phyloP scores from a whole-genome alignment of 2,888 invertebrate genomes.

The Sussaba pulchella region DNA sequence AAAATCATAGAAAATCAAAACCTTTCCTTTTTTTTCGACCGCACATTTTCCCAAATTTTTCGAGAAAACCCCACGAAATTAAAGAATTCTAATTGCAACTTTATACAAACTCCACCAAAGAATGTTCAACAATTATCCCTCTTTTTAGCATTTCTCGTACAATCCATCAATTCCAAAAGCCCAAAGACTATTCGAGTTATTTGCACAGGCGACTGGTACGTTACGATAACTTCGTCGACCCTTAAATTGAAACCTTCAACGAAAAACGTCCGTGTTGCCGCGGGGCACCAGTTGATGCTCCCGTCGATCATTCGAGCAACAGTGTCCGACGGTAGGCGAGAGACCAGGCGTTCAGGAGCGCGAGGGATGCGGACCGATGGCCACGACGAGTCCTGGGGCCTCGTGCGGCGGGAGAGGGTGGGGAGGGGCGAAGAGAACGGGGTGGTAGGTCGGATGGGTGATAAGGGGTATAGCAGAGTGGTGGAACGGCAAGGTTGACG shows the following conservation, averaged over 20 bases:
- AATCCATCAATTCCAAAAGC: too few species aligned
- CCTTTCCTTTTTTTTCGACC: too few species aligned
- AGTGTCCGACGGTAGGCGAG: conserved; percentile 55
- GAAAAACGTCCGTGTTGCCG: not conserved
- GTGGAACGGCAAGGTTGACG: conserved; percentile 70
- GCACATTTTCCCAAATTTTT: too few species aligned
- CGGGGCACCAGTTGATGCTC: not conserved
- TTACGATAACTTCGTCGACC: too few species aligned
- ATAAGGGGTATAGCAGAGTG: conserved; percentile 69
- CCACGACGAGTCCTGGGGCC: conserved; percentile 4
- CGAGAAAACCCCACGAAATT: too few species aligned
- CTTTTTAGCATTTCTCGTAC: too few species aligned
- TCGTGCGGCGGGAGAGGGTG: conserved; percentile 24
- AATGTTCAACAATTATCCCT: too few species aligned
- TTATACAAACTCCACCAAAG: too few species aligned
- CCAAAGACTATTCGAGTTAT: too few species aligned
- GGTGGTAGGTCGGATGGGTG: not conserved
- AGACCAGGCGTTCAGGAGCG: conserved; percentile 56
- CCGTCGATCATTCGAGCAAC: conserved; percentile 56
- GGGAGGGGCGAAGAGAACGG: conserved; percentile 20
- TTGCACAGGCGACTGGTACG: too few species aligned
- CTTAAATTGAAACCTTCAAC: not conserved
- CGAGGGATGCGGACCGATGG: conserved; percentile 60
- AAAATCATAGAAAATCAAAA: too few species aligned
- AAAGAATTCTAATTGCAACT: too few species aligned